Base-by-base conservation (phyloP, 2,888 invertebrate species). In the Sarcophaga variegata region DNA sequence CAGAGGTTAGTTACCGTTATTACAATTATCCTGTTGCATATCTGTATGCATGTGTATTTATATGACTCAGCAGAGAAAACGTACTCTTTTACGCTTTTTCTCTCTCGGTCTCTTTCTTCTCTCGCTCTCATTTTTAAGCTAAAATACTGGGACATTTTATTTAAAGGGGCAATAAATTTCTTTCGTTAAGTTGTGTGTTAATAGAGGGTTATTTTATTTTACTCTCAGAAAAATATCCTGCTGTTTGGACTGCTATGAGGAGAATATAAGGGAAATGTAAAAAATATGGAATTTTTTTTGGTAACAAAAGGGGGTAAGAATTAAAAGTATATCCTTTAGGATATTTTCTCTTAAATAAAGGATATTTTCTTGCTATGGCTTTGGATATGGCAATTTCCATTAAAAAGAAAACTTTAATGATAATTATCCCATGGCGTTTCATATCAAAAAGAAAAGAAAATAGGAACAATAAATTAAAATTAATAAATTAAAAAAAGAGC, bases 141-240 rank as follows among this genome's bases (percentile, higher is more conserved):
- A 20, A 49, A 81, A 85, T 82, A 85, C 3, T 69, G 37, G 81
- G 69, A 59, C 67, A 67, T 75, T 60, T 5, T 67, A 62, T 22
- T 25, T 4, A 20, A 25, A 27, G 45, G 67, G 71, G 37, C 1
- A 20, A 59, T 4, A 14, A 63, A 25, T 75, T 49, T 8, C 69
- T 74, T 83, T 86, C 86, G 86, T 83, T 77, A 81, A 86, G 45
- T 83, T 86, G 66, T 67, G 77, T 83, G 71, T 37, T 74, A 20
- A 77, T 66, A 84, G 12, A 59, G 62, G 70, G n/a, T 45, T 64
- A 37, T 66, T 69, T 22, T 59, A 22, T 49, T 74, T 17, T 22
- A 20, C 14, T 5, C 11, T 45, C 12, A 12, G 3, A n/a, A 63
- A 59, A 59, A 59, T 14, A 17, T 14, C 79, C 72, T 60, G n/a